Evolutionary conservation across 2,888 invertebrate genomes (phyloP).

Genomic region (Bruchidius siliquastri): DNA sequence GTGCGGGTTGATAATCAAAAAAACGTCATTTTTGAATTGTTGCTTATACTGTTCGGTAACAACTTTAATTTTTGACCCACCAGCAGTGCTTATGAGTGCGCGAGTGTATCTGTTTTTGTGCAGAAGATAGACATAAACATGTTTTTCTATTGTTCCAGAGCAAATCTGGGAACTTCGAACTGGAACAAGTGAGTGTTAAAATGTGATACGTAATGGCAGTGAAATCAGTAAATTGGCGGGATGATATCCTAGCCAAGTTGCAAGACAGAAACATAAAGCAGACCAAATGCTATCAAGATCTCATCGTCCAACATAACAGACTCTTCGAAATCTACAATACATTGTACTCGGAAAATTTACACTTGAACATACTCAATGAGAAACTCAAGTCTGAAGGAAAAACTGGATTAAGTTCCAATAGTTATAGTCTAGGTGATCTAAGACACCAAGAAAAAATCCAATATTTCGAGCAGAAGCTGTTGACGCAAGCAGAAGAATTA

Average conservation of each 20-base stretch:
- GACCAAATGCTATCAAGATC: conserved; percentile 70
- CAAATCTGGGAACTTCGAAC: neutral
- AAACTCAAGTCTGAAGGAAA: conserved; percentile 62
- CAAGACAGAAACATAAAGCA: conserved; percentile 72
- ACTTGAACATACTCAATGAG: conserved; percentile 81
- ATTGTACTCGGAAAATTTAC: conserved; percentile 77
- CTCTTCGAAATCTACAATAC: conserved; percentile 79
- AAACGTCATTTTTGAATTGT: neutral
- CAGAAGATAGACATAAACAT: neutral
- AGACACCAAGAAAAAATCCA: conserved; percentile 54
- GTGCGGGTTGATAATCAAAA: neutral
- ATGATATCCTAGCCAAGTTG: conserved; percentile 63
- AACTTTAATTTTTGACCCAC: neutral
- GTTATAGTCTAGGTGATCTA: conserved; percentile 38
- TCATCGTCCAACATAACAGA: conserved; percentile 78
- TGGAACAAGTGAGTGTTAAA: neutral
- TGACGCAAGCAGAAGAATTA: conserved; percentile 86
- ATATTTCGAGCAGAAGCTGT: conserved; percentile 78
- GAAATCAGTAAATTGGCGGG: conserved; percentile 55
- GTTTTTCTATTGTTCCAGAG: neutral
- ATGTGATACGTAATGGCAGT: neutral
- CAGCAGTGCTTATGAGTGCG: neutral
- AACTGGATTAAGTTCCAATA: conserved; percentile 28
- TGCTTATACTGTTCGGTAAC: neutral
- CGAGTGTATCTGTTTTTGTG: neutral